phyloP scores from a whole-genome alignment of 2,888 invertebrate genomes.

The Isoperla grammatica region DNA sequence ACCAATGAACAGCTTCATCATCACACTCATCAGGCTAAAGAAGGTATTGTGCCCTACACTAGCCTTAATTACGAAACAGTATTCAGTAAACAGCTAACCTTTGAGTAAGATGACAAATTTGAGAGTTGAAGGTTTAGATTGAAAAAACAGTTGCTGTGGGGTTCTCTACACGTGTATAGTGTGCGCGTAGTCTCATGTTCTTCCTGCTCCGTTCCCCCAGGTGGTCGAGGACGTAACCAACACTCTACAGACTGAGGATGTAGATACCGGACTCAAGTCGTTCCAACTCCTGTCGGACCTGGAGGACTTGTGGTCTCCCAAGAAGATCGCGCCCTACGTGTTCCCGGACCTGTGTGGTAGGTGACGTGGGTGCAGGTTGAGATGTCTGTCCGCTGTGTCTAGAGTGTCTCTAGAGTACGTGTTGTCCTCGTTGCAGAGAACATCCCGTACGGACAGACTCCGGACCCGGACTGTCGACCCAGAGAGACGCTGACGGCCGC shows the following conservation, averaged over 20 bases:
- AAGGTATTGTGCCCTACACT: no score
- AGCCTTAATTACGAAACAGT: no score
- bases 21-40: no score
- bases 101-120: no score
- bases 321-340: conserved; percentile 49
- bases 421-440: conserved; percentile 23
- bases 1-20: no score
- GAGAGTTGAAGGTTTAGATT: no score
- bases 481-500: conserved; percentile 50
- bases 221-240: conserved; percentile 46
- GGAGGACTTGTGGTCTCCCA: conserved; percentile 66
- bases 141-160: no score
- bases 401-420: no score
- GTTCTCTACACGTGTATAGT: no score
- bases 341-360: conserved; percentile 34
- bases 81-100: no score
- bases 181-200: no score
- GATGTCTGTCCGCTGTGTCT: not conserved
- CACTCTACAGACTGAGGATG: conserved; percentile 33
- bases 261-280: conserved; percentile 27
- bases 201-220: no score
- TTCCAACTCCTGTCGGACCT: conserved; percentile 22
- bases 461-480: conserved; percentile 32
- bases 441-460: conserved; percentile 22
- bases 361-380: not conserved